phyloP scores from a whole-genome alignment of 2,113 vertebrate species.

The Leptobrachium ailaonicum region DNA sequence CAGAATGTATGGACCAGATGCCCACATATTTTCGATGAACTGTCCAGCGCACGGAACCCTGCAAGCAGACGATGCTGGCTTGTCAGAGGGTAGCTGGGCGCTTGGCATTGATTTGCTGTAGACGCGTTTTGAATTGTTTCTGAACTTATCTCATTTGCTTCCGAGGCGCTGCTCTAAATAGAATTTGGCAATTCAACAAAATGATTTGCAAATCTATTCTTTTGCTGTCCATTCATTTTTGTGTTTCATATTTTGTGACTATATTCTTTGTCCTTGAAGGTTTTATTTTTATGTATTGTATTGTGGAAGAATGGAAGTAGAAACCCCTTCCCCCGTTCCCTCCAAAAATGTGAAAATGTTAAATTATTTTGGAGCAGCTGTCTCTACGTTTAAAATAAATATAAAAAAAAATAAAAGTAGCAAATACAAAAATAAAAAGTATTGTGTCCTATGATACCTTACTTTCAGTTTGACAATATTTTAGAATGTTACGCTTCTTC shows the following conservation, averaged over 20 bases:
- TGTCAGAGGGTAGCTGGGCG: constrained; percentile 33
- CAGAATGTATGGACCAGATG: constrained; percentile 47
- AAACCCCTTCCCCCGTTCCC: too few species aligned
- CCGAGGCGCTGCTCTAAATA: not conserved
- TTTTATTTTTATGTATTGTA: not conserved
- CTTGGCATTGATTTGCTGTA: constrained; percentile 12
- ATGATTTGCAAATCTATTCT: constrained; percentile 1
- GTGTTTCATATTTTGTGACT: not conserved
- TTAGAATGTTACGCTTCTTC: too few species aligned
- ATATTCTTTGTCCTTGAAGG: too few species aligned
- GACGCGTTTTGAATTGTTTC: not conserved
- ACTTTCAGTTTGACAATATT: too few species aligned
- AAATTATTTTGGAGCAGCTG: not conserved
- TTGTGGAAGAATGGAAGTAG: too few species aligned
- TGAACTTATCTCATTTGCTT: constrained; percentile 9
- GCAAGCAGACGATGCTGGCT: constrained; percentile 16
- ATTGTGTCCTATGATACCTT: too few species aligned
- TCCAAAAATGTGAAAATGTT: too few species aligned
- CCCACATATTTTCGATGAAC: constrained; percentile 32
- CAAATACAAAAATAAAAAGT: too few species aligned
- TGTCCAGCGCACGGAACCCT: constrained; percentile 14
- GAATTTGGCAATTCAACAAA: constrained; percentile 13
- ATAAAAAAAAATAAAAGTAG: too few species aligned
- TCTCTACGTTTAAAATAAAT: too few species aligned
- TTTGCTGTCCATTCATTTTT: constrained; percentile 1